A percentile compares a stretch with the other conserved stretches of the same genome.
These are phyloP conservation scores for Trachelus troglodyta DNA, from an alignment of 2,888 invertebrate species.

Conservation along the genomic window DNA sequence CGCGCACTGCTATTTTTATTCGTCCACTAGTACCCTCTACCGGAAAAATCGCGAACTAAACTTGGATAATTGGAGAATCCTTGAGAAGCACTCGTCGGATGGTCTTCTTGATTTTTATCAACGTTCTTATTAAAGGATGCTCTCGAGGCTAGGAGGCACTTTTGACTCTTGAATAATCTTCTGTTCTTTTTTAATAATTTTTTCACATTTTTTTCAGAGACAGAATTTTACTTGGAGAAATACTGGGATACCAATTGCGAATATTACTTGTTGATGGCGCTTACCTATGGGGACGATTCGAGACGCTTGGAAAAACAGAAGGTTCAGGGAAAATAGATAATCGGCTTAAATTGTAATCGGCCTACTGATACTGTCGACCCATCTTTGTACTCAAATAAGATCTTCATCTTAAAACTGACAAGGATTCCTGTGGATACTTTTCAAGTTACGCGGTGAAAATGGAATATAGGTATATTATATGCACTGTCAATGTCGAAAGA, in stretches of 20 bases:
- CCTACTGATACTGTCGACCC: neutral
- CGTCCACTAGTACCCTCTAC: neutral
- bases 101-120: constrained; percentile 17
- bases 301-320: neutral
- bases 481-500: neutral
- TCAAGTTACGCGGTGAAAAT: neutral
- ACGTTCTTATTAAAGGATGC: neutral
- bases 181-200: neutral
- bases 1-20: neutral
- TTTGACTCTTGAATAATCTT: neutral
- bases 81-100: constrained; percentile 5
- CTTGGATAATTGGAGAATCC: constrained; percentile 29
- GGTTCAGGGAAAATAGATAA: neutral
- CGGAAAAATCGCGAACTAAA: constrained; percentile 7
- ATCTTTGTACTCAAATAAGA: neutral
- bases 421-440: neutral
- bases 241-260: neutral
- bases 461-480: neutral
- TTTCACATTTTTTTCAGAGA: neutral
- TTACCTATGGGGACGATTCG: neutral
- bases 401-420: neutral
- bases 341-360: constrained; percentile 4
- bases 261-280: neutral
- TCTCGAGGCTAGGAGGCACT: neutral
- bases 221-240: neutral